Evolutionary conservation across 2,888 invertebrate genomes (phyloP).

Genomic region (Parnassius mnemosyne): DNA sequence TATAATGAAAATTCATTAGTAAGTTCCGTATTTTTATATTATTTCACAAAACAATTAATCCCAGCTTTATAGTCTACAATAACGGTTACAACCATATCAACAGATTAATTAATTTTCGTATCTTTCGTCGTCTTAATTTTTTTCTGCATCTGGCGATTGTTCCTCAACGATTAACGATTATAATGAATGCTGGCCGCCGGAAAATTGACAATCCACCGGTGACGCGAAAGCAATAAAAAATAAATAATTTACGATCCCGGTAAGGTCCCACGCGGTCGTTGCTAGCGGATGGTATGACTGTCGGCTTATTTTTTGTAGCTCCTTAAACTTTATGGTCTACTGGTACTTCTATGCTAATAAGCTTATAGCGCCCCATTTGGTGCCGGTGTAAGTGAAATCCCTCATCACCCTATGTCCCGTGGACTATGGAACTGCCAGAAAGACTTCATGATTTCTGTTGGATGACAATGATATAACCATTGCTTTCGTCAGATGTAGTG

Average conservation of each 20-base stretch:
- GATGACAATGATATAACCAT: too few species aligned
- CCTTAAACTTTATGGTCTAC: constrained; percentile 5
- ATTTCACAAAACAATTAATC: too few species aligned
- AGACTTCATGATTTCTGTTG: too few species aligned
- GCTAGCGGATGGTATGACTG: not conserved
- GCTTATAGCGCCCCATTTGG: too few species aligned
- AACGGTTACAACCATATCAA: constrained; percentile 1
- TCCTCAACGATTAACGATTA: constrained; percentile 4
- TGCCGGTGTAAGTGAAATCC: too few species aligned
- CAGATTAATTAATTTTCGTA: constrained; percentile 9
- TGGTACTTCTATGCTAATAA: constrained; percentile 1
- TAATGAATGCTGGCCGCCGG: constrained; percentile 15
- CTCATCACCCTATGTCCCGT: too few species aligned
- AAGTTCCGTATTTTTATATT: too few species aligned
- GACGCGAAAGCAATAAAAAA: constrained; percentile 21
- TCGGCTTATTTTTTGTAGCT: not conserved
- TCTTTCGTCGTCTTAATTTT: constrained; percentile 2
- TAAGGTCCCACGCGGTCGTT: constrained; percentile 25
- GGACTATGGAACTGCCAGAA: too few species aligned
- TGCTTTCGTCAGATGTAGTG: too few species aligned
- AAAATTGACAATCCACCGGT: constrained; percentile 20
- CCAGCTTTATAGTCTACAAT: not conserved
- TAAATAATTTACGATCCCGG: constrained; percentile 17
- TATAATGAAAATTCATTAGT: too few species aligned
- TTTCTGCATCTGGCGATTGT: not conserved